Conservation (phyloP, 1,140 invertebrate genomes). For the Melitaea cinxia region DNA sequence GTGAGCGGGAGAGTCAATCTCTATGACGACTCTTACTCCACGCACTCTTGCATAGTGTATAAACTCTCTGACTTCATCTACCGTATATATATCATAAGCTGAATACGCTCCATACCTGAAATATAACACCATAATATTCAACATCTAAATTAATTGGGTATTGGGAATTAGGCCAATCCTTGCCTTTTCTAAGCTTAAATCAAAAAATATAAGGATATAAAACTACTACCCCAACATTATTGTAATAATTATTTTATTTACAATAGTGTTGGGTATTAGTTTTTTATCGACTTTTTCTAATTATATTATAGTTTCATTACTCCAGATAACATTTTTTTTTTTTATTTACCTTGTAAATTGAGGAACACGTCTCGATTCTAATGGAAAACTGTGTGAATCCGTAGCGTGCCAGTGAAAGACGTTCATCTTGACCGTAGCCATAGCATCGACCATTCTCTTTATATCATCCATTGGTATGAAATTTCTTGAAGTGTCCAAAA, state of each 20-base stretch:
- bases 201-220: too few species aligned
- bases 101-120: constrained; percentile 86
- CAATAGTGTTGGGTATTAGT: too few species aligned
- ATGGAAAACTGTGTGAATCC: constrained; percentile 92
- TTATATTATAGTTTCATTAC: too few species aligned
- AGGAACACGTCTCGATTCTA: constrained; percentile 87
- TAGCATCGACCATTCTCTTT: constrained; percentile 88
- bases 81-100: constrained; percentile 85
- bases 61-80: constrained; percentile 86
- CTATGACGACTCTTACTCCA: constrained; percentile 89
- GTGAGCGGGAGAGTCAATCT: constrained; percentile 93
- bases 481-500: constrained; percentile 90
- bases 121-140: background rate
- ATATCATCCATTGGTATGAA: constrained; percentile 86
- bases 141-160: too few species aligned
- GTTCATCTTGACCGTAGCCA: constrained; percentile 92
- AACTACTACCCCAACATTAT: too few species aligned
- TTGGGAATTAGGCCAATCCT: too few species aligned
- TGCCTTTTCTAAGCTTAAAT: too few species aligned
- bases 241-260: too few species aligned
- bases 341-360: constrained; percentile 88
- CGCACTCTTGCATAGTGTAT: constrained; percentile 87
- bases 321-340: too few species aligned
- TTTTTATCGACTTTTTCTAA: too few species aligned
- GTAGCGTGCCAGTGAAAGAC: constrained; percentile 94